These are phyloP conservation scores for Ashinkailepas kermadecensis DNA, from an alignment of 2,888 invertebrate species.

Conservation along the genomic window DNA sequence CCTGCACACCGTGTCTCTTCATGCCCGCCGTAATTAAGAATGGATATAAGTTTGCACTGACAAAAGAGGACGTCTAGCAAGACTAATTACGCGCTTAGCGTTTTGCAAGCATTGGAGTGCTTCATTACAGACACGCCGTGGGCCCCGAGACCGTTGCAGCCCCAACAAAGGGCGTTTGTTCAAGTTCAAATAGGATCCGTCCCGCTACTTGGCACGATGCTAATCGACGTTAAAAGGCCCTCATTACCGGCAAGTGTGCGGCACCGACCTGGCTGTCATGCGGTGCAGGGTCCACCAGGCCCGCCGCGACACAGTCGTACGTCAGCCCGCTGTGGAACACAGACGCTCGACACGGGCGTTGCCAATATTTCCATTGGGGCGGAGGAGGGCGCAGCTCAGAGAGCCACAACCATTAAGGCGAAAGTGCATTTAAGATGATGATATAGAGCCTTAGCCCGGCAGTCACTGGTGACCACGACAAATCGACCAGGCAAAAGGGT, in stretches of 20 bases:
- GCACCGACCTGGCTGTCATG: background rate
- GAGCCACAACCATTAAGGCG: too few species aligned
- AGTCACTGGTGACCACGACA: too few species aligned
- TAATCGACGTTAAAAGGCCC: background rate
- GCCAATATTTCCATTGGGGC: too few species aligned
- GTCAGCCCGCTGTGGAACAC: too few species aligned
- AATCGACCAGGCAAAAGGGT: too few species aligned
- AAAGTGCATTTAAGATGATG: too few species aligned
- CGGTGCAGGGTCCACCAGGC: too few species aligned
- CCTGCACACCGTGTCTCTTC: too few species aligned
- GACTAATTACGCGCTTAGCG: slow-evolving; percentile 1
- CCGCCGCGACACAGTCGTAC: too few species aligned
- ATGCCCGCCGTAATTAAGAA: background rate
- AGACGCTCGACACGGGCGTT: too few species aligned
- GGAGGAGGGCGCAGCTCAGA: too few species aligned
- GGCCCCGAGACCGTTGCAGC: background rate
- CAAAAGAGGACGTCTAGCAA: background rate
- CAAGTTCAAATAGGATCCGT: background rate
- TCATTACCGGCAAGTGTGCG: background rate
- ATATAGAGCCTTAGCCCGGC: too few species aligned
- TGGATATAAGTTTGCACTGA: background rate
- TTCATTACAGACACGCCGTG: background rate
- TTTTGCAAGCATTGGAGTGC: background rate
- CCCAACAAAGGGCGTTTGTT: background rate
- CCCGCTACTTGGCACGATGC: background rate